phyloP scores from a whole-genome alignment of 1,140 invertebrate species.

The Aphelinus certus region DNA sequence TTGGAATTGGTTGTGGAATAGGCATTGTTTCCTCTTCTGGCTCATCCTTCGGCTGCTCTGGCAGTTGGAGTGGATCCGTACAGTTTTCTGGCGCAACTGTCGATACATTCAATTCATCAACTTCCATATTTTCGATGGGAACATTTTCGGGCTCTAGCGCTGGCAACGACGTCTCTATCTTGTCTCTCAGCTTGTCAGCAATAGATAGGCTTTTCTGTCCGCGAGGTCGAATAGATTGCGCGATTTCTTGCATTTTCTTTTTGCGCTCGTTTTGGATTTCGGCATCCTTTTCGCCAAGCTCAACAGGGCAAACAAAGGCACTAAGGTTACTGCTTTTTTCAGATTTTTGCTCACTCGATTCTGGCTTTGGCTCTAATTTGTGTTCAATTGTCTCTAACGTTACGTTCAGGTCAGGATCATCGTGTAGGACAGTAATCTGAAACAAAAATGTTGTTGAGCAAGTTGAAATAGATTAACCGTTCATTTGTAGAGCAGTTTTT shows the following conservation, averaged over 20 bases:
- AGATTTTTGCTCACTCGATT: not conserved
- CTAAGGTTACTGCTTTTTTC: slow-evolving; percentile 51
- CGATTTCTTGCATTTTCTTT: slow-evolving; percentile 61
- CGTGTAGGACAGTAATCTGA: not conserved
- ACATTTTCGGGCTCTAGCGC: slow-evolving; percentile 6
- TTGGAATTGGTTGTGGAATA: slow-evolving; percentile 5
- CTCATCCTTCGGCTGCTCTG: slow-evolving; percentile 15
- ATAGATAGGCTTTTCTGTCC: slow-evolving; percentile 57
- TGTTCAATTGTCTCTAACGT: slow-evolving; percentile 20
- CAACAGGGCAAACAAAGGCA: slow-evolving; percentile 60
- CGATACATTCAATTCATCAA: not conserved
- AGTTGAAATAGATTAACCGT: no score
- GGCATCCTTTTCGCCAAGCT: slow-evolving; percentile 59
- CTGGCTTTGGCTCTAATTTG: not conserved
- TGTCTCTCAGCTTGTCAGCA: slow-evolving; percentile 59
- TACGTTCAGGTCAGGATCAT: not conserved
- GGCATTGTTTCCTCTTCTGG: not conserved
- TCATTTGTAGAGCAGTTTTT: no score
- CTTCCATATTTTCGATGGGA: not conserved
- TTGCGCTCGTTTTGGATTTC: slow-evolving; percentile 60
- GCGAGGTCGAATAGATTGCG: slow-evolving; percentile 48
- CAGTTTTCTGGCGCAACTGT: not conserved
- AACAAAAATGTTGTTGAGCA: no score
- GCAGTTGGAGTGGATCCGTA: slow-evolving; percentile 31
- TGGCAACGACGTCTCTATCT: slow-evolving; percentile 48